Evolutionary conservation across 2,797 vertebrate species (phyloP), one percentile per base, ranked within the genome.

Genomic region (Molothrus aeneus): DNA sequence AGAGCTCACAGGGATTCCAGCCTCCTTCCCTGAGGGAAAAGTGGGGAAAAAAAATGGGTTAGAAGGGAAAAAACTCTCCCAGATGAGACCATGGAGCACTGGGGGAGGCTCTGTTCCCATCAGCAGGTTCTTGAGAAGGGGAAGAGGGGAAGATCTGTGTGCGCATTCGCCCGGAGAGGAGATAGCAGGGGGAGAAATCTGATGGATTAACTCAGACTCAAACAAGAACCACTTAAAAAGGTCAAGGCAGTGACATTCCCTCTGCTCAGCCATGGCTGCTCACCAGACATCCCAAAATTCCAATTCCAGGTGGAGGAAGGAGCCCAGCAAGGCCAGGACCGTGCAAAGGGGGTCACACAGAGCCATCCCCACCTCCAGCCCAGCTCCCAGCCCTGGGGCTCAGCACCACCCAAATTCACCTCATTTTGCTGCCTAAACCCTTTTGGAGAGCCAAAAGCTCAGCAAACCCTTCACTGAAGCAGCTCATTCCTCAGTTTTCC

Each of bases 11-110:
- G 66, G 64, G 17, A 54, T 14, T 26, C 70, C 42, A 63, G 7
- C 15, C 64, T 69, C 74, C 63, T 36, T 64, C 70, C 73, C 57
- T 1, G 22, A 29, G 47, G 68, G 47, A 71, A 91, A 86, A 56
- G 18, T 59, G 54, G 54, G 36, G 40, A 40, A 40, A 40, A n/a
- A 40, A 57, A 83, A 65, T 7, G 38, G 34, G 31, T 65, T 17
- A 81, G 64, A 78, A 51, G 17, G 2, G 28, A 28, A 19, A 75
- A 71, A 66, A 10, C 3, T 21, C 13, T 77, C 60, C 40, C 31
- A 63, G 0, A 29, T 1, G 45, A 17, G 57, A 19, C 12, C 57
- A 2, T 6, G 2, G 66, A 72, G 63, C 0, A 0, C 57, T 5
- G 1, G 43, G 64, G 75, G 60, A 68, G 75, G 75, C 51, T 73